Evolutionary conservation across 2,888 invertebrate genomes (phyloP), one percentile per base, ranked within the genome.

Genomic region (Bombylius discolor): DNA sequence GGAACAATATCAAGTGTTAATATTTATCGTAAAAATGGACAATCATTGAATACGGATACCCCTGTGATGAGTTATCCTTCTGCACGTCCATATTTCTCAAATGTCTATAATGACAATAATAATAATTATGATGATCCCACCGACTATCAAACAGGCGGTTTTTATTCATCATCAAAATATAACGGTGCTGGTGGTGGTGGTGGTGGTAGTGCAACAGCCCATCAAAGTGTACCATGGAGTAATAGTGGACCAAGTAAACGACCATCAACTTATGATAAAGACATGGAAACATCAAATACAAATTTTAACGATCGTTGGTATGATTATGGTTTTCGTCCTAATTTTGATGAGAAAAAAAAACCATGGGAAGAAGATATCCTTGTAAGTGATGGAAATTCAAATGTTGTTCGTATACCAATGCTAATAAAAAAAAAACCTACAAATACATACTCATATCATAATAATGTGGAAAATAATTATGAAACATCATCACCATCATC

Each of bases 1-100:
- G 69, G 73, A 39, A 47, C 54, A 6, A 14, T 44, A 39, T 50
- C 52, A 56, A 58, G 48, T 39, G 14, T 47, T 7, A 55, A 51
- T 64, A 72, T 56, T 60, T 57, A 56, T 48, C 45, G 47, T 8
- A 55, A 51, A 39, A 39, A 34, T 9, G 6, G 49, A 49, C 45
- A 44, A 23, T 23, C 47, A 31, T 9, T 8, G 4, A 5, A 9
- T 31, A 39, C n/a, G 8, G 48, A 53, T 23, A 5, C 46, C 4
- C 44, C 46, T 12, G n/a, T 36, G 4, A 14, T 23, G 3, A 34
- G 49, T 12, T 48, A 53, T 47, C 47, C 48, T 6, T 42, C 34
- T 5, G 52, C 56, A 42, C 55, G 56, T 11, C 56, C 59, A 6
- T 13, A 5, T 34, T 14, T 42, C 12, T 1, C 39, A 5, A 42